phyloP scores from a whole-genome alignment of 2,888 invertebrate genomes.

The Cyclophora punctaria region DNA sequence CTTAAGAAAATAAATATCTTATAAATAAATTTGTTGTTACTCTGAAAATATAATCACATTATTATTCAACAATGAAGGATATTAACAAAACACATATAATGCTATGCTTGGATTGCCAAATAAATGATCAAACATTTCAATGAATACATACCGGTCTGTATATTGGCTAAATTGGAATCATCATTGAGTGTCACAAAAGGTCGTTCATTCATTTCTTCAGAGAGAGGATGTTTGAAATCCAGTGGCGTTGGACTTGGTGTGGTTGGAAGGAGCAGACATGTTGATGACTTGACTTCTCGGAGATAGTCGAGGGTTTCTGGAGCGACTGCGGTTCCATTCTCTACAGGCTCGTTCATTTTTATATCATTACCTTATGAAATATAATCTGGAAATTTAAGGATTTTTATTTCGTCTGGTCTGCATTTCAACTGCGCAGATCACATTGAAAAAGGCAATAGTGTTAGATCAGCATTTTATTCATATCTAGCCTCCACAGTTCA shows the following conservation, averaged over 20 bases:
- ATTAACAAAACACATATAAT: no score
- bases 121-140: background rate
- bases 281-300: constrained; percentile 79
- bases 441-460: background rate
- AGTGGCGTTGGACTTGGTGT: constrained; percentile 77
- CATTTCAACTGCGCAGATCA: background rate
- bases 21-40: no score
- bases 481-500: no score
- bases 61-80: no score
- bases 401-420: no score
- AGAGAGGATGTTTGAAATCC: constrained; percentile 75
- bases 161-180: constrained; percentile 43
- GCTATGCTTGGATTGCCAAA: no score
- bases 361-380: background rate
- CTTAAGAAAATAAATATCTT: no score
- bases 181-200: constrained; percentile 56
- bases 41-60: no score
- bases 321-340: constrained; percentile 33
- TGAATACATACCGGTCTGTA: constrained; percentile 45
- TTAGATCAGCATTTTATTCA: no score
- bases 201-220: constrained; percentile 67
- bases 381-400: no score
- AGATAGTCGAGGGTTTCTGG: constrained; percentile 59
- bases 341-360: constrained; percentile 54
- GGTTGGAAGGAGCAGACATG: constrained; percentile 76